These are phyloP conservation scores for Diachrysia chrysitis DNA, from an alignment of 2,888 invertebrate species.

Conservation along the genomic window DNA sequence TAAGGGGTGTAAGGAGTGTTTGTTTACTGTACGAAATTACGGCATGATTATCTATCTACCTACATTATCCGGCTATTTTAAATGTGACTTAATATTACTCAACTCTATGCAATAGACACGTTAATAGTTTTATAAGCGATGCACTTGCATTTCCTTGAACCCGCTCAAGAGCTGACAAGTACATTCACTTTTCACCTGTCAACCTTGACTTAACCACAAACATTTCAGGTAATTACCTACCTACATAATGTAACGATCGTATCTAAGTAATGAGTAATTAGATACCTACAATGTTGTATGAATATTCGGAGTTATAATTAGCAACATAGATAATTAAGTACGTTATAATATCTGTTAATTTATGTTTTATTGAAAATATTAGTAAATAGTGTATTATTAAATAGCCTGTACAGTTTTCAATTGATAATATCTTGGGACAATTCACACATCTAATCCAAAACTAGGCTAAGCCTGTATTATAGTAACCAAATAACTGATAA, in stretches of 20 bases:
- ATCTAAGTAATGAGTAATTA: neutral
- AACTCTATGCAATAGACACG: constrained; percentile 17
- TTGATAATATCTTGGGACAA: no score
- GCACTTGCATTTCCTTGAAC: constrained; percentile 30
- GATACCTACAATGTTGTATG: neutral
- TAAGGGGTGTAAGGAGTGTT: no score
- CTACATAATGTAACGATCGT: neutral
- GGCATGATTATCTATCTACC: no score
- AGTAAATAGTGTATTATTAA: no score
- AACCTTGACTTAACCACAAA: neutral
- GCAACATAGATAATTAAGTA: neutral
- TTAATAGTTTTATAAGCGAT: constrained; percentile 10
- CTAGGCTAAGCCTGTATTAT: no score
- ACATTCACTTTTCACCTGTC: neutral
- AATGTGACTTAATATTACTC: neutral
- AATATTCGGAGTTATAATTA: neutral
- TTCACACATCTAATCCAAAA: no score
- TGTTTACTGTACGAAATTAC: no score
- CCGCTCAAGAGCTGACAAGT: neutral
- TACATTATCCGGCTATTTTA: no score
- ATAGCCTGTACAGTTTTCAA: no score
- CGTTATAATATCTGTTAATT: no score
- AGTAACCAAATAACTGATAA: no score
- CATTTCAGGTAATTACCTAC: neutral
- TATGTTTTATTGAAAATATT: no score